Evolutionary conservation across 2,113 vertebrate genomes (phyloP), one percentile per base, ranked within the genome.

Genomic region (Phyllopteryx taeniolatus): DNA sequence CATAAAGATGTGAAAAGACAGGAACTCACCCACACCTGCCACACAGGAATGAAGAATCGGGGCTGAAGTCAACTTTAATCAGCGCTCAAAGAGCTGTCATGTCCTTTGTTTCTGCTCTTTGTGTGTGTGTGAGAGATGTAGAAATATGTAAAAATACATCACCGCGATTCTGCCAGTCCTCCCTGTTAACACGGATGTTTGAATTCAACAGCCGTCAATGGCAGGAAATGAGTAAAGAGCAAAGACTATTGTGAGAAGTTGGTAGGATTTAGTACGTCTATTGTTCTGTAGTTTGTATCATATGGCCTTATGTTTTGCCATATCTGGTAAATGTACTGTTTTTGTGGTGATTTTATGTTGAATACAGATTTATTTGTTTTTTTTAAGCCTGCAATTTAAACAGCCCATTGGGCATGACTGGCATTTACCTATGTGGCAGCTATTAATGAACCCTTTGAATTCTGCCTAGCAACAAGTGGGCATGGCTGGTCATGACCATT

Each of bases 71-170:
- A 44, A 63, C 73, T 70, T 64, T 64, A 76, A 76, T 71, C 70
- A 0, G 69, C 82, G 79, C 83, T 74, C 72, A 80, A 79, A 78
- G 73, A 81, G 63, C 63, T 57, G 77, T 71, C 75, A 75, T 70
- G 68, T 64, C 76, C 71, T 76, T 57, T 11, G 1, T 74, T 56
- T 46, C 73, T 1, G 56, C 5, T 59, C 56, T 59, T 31, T 33
- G 56, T 27, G 27, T 31, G 4, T 20, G 49, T 12, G 22, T 31
- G 56, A 57, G 70, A 57, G 22, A 76, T 70, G 68, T 79, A 59
- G 13, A 59, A 31, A 13, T 22, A 4, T n/a, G n/a, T 3, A 5
- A 27, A 33, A 59, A 59, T 59, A 31, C 12, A 59, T 59, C 27
- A 14, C 22, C 11, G 12, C 4, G 22, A 10, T 59, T 59, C 22